Percentiles rank a stretch among this genome's conserved stretches.
These are phyloP conservation scores for Acromyrmex charruanus DNA, from an alignment of 1,140 invertebrate genomes.

Conservation along the genomic window DNA sequence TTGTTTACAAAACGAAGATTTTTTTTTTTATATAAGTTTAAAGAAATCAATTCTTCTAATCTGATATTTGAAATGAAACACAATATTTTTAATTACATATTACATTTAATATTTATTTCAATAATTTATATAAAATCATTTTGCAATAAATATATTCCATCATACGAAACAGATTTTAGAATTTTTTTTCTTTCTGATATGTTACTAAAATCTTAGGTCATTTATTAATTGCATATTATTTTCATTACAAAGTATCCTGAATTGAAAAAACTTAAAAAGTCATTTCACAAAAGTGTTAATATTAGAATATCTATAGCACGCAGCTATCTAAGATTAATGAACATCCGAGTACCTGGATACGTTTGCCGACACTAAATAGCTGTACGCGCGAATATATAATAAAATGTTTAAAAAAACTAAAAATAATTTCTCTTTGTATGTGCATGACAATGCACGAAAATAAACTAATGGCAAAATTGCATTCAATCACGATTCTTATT, in stretches of 20 bases:
- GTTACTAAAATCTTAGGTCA: not conserved
- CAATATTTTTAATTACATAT: not conserved
- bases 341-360: slow-evolving; percentile 41
- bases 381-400: not conserved
- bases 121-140: slow-evolving; percentile 32
- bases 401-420: not conserved
- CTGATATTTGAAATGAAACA: not conserved
- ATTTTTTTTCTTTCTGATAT: not conserved
- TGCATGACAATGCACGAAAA: not conserved
- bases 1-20: not conserved
- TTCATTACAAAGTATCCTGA: not conserved
- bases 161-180: not conserved
- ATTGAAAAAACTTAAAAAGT: not conserved
- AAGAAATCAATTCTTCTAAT: not conserved
- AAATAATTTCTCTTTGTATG: not conserved
- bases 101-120: too few species aligned
- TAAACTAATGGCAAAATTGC: slow-evolving; percentile 19
- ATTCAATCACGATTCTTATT: slow-evolving; percentile 34
- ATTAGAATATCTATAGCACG: not conserved
- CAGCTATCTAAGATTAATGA: slow-evolving; percentile 8
- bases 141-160: not conserved
- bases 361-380: not conserved
- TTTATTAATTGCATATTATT: not conserved
- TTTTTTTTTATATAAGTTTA: not conserved
- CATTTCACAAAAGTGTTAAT: not conserved